Conservation (phyloP, 2,888 invertebrate species). For the Lapara coniferarum region DNA sequence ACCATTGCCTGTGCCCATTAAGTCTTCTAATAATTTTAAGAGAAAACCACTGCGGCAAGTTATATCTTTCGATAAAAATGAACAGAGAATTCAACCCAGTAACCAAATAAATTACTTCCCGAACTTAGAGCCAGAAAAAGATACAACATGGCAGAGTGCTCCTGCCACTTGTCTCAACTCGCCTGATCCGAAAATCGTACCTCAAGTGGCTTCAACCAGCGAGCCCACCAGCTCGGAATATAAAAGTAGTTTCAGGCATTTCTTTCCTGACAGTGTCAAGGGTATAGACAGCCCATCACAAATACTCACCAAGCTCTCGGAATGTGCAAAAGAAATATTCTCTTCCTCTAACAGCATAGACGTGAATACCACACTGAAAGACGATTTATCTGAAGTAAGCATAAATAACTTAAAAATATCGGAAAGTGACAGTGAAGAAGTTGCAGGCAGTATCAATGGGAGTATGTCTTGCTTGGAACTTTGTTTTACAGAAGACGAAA, state of each 20-base stretch:
- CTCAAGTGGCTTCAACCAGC: constrained; percentile 65
- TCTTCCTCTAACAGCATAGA: constrained; percentile 76
- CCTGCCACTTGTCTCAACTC: constrained; percentile 86
- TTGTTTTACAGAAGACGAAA: constrained; percentile 78
- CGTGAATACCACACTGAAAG: constrained; percentile 64
- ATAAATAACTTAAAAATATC: constrained; percentile 75
- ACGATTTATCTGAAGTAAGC: constrained; percentile 72
- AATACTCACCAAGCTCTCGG: constrained; percentile 74
- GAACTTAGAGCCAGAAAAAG: constrained; percentile 46
- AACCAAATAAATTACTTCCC: constrained; percentile 43
- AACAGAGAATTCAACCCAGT: constrained; percentile 48
- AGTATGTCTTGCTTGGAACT: constrained; percentile 78
- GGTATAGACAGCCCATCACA: constrained; percentile 76
- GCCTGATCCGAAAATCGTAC: constrained; percentile 70
- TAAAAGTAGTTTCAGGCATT: constrained; percentile 69
- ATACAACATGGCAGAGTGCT: constrained; percentile 80
- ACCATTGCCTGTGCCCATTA: constrained; percentile 85
- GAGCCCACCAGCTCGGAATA: constrained; percentile 77
- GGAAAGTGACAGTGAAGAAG: constrained; percentile 78
- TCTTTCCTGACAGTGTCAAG: constrained; percentile 77
- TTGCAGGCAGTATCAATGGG: constrained; percentile 76
- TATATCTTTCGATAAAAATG: constrained; percentile 78
- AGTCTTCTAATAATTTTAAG: constrained; percentile 67
- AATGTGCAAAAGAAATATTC: constrained; percentile 81
- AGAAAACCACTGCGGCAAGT: constrained; percentile 76